These are phyloP conservation scores for Macrostomum lignano DNA, from an alignment of 1,140 invertebrate species.

Conservation along the genomic window DNA sequence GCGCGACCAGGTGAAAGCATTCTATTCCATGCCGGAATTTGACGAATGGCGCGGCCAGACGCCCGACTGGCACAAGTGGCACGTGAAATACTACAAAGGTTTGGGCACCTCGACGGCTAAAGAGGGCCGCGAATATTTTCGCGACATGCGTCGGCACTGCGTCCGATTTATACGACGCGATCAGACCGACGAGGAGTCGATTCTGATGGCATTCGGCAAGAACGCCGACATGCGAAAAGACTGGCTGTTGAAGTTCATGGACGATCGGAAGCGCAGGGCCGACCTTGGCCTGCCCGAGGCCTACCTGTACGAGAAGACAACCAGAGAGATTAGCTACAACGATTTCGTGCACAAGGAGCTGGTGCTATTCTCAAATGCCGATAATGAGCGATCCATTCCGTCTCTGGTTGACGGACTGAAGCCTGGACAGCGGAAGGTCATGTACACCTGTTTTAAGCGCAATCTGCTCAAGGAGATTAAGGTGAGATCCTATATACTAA, in stretches of 20 bases:
- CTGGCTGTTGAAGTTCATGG: conserved; percentile 88
- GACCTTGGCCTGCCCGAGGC: conserved; percentile 60
- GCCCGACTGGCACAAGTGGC: conserved; percentile 65
- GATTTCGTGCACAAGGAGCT: conserved; percentile 93
- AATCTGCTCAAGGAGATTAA: conserved; percentile 87
- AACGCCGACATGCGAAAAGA: conserved; percentile 82
- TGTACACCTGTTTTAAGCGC: conserved; percentile 82
- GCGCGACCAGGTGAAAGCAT: conserved; percentile 44
- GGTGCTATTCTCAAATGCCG: conserved; percentile 78
- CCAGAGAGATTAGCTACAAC: conserved; percentile 48
- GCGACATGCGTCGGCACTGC: conserved; percentile 66
- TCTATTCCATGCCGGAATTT: conserved; percentile 91
- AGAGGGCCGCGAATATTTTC: conserved; percentile 95
- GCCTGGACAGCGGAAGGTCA: conserved; percentile 70
- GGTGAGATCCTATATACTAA: no score
- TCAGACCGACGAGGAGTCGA: conserved; percentile 1
- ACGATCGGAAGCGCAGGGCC: conserved; percentile 42
- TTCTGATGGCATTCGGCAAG: conserved; percentile 53
- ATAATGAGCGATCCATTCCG: conserved; percentile 84
- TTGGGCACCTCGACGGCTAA: conserved; percentile 93
- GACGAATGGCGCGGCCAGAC: conserved; percentile 78
- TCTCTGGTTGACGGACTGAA: conserved; percentile 75
- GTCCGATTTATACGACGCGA: conserved; percentile 55
- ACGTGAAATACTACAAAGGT: conserved; percentile 50
- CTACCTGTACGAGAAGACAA: conserved; percentile 59